phyloP scores from a whole-genome alignment of 53 echinoderm and acorn worm species.

The Pentamera pediparva region DNA sequence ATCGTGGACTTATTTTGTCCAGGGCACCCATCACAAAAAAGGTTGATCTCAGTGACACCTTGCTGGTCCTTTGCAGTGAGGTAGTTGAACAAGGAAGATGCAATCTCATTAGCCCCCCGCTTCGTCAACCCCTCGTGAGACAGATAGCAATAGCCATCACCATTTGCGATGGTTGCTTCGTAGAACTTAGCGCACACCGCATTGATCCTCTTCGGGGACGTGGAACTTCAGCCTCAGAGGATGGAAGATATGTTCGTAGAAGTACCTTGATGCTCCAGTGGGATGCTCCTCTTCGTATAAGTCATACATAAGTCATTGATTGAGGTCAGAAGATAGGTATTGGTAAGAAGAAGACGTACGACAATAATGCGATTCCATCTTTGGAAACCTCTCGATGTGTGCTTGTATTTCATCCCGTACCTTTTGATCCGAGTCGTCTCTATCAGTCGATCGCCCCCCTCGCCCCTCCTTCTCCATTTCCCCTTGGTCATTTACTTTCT shows the following conservation, averaged over 20 bases:
- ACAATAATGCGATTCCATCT: too few species aligned
- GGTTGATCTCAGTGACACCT: too few species aligned
- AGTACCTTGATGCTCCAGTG: too few species aligned
- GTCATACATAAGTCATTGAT: conserved; percentile 29
- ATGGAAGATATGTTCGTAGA: conserved; percentile 17
- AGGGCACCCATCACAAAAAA: conserved; percentile 20
- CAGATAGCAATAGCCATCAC: too few species aligned
- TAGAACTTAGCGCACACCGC: neutral
- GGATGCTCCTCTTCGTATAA: conserved; percentile 34
- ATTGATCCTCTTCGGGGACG: neutral
- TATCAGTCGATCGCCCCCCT: neutral
- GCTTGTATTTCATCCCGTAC: conserved; percentile 25
- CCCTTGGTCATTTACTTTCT: neutral
- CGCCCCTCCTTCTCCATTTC: conserved; percentile 1
- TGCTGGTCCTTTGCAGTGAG: neutral
- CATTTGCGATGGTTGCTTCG: neutral
- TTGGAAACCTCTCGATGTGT: conserved; percentile 37
- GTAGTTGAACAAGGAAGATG: too few species aligned
- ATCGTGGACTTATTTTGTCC: conserved; percentile 27
- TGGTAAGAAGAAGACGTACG: conserved; percentile 14
- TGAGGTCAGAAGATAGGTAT: conserved; percentile 43
- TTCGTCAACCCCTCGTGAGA: too few species aligned
- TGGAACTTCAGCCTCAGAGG: conserved; percentile 33
- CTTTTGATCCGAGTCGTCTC: conserved; percentile 2
- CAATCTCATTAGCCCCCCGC: conserved; percentile 14